A percentile compares a stretch with the other conserved stretches of the same genome.
These are phyloP conservation scores for Agrypnia vestita DNA, from an alignment of 1,140 invertebrate species.

Conservation along the genomic window DNA sequence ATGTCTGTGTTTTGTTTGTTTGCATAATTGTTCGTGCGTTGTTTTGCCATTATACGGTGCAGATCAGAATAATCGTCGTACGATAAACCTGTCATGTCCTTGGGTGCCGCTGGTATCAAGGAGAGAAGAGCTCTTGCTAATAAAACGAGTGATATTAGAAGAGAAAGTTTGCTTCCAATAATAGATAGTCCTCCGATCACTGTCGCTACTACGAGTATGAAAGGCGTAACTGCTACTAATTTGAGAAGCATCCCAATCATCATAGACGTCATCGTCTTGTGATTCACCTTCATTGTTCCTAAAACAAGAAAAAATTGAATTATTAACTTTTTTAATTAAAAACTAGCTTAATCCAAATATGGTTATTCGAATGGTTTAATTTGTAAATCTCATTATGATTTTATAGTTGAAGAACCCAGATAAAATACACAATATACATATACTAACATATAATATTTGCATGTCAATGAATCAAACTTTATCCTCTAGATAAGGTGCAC, in stretches of 20 bases:
- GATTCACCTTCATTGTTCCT: conserved; percentile 44
- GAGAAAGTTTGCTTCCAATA: conserved; percentile 61
- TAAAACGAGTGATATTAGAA: conserved; percentile 54
- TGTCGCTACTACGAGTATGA: conserved; percentile 63
- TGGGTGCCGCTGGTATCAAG: conserved; percentile 37
- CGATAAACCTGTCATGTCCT: background rate
- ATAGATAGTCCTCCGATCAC: conserved; percentile 63
- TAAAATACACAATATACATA: no score
- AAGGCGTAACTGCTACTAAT: conserved; percentile 63
- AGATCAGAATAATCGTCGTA: conserved; percentile 39
- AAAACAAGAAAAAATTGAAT: conserved; percentile 9
- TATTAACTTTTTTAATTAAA: background rate
- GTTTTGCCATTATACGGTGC: conserved; percentile 33
- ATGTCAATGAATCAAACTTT: no score
- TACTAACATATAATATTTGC: no score
- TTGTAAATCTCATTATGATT: no score
- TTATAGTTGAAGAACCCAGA: no score
- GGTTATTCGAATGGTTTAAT: no score
- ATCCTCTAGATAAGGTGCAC: no score
- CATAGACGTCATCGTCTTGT: conserved; percentile 63
- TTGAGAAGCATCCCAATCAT: conserved; percentile 65
- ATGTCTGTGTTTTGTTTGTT: background rate
- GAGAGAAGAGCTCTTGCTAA: conserved; percentile 44
- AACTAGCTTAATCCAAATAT: background rate
- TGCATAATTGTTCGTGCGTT: background rate